Conservation (phyloP, 2,113 vertebrate genomes). For the Nycticryphes semicollaris region DNA sequence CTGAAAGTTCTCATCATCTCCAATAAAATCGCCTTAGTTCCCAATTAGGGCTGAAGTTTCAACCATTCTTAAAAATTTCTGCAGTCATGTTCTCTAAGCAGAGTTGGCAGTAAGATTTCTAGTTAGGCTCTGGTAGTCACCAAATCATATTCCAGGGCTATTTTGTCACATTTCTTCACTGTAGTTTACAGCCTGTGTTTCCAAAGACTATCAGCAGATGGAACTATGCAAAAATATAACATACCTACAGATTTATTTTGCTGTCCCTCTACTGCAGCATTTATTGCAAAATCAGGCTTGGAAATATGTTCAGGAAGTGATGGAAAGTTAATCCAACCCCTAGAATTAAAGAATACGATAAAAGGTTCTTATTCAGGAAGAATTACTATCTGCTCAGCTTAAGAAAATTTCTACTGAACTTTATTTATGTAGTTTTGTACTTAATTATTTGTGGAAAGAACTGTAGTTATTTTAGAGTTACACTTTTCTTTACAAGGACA, state of each 20-base stretch:
- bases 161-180: neutral
- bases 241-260: constrained; percentile 54
- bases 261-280: neutral
- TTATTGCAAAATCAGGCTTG: neutral
- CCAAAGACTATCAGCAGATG: neutral
- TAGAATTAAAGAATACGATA: neutral
- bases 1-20: neutral
- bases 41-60: neutral
- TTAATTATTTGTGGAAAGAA: neutral
- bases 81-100: neutral
- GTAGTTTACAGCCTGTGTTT: neutral
- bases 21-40: neutral
- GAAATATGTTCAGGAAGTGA: neutral
- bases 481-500: neutral
- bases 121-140: neutral
- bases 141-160: neutral
- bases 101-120: neutral
- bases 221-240: neutral
- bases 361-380: neutral
- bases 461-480: neutral
- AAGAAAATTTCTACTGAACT: neutral
- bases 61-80: neutral
- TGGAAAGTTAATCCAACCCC: neutral
- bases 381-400: neutral
- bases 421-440: neutral